A percentile compares a stretch with the other conserved stretches of the same genome.
Evolutionary conservation across 2,888 invertebrate genomes (phyloP).

Genomic region (Melieria crassipennis): DNA sequence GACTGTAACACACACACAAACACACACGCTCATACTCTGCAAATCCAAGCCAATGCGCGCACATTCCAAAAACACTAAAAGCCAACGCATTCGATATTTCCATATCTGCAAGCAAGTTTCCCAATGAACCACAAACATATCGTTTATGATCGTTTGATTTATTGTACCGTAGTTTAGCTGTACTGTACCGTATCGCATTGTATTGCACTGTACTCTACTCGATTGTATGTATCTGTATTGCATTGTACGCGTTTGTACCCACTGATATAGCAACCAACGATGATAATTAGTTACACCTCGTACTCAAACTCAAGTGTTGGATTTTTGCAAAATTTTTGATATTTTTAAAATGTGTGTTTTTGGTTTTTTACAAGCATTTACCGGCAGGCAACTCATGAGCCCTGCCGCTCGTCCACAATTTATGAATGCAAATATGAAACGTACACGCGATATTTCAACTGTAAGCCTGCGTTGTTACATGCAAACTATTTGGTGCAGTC

Average conservation of each 20-base stretch:
- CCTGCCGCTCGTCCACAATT: too few relatives aligned
- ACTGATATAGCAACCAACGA: constrained; percentile 26
- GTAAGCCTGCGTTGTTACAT: background rate
- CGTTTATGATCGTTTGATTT: constrained; percentile 22
- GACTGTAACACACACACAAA: too few relatives aligned
- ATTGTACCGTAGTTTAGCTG: background rate
- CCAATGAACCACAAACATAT: constrained; percentile 25
- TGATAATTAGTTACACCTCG: background rate
- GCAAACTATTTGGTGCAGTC: constrained; percentile 15
- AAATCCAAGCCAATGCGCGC: too few relatives aligned
- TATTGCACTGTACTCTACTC: constrained; percentile 8
- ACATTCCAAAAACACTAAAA: too few relatives aligned
- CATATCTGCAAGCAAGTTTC: constrained; percentile 24
- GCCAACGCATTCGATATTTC: background rate
- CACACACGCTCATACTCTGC: too few relatives aligned
- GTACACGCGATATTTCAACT: background rate
- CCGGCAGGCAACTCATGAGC: too few relatives aligned
- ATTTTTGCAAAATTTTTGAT: too few relatives aligned
- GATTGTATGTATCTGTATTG: background rate
- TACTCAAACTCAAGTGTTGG: too few relatives aligned
- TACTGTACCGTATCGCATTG: background rate
- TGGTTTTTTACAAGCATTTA: too few relatives aligned
- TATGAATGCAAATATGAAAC: background rate
- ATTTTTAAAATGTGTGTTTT: too few relatives aligned
- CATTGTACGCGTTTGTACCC: constrained; percentile 26